phyloP scores from a whole-genome alignment of 2,797 vertebrate species.

The Octomys mimax region DNA sequence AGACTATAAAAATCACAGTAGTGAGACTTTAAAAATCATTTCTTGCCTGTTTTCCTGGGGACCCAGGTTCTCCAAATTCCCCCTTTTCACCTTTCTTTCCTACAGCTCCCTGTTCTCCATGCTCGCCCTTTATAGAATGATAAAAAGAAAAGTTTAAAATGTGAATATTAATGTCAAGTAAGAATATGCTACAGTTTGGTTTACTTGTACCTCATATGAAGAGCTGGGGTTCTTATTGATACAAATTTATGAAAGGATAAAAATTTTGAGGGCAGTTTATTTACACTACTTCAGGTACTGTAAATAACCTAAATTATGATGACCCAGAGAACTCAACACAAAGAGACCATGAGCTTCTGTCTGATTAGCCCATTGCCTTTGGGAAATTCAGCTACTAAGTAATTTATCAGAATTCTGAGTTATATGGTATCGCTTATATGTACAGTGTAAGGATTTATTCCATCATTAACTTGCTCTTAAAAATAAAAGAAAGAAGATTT shows the following conservation, averaged over 20 bases:
- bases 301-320: background rate
- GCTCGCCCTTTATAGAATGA: constrained; percentile 90
- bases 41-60: constrained; percentile 88
- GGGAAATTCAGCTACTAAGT: background rate
- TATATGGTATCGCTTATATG: background rate
- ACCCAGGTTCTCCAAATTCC: constrained; percentile 89
- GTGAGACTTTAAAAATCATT: background rate
- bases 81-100: constrained; percentile 93
- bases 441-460: background rate
- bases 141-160: background rate
- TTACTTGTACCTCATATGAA: constrained; percentile 20
- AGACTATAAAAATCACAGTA: background rate
- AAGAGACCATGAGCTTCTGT: background rate
- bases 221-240: background rate
- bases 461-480: constrained; percentile 21
- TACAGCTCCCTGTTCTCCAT: constrained; percentile 90
- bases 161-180: background rate
- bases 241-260: background rate
- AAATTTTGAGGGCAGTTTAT: background rate
- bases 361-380: background rate
- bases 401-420: background rate
- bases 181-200: background rate
- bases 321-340: background rate
- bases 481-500: background rate
- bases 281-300: background rate